phyloP scores from a whole-genome alignment of 2,797 vertebrate species.

The Menidia menidia region DNA sequence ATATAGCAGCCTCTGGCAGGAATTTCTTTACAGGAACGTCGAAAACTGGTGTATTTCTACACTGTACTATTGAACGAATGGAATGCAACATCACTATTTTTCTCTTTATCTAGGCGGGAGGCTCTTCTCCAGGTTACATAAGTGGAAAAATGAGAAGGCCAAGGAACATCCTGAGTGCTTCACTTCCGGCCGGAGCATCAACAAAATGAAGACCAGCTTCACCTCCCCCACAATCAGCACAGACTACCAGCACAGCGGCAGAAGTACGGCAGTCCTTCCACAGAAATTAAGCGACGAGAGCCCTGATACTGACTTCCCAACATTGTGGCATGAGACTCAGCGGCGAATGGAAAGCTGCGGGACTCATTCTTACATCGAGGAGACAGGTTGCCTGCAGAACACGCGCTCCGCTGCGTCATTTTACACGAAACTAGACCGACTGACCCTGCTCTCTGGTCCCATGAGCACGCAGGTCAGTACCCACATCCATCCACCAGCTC shows the following conservation, averaged over 20 bases:
- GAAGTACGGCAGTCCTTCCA: background rate
- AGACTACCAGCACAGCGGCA: conserved; percentile 70
- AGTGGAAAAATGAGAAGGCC: conserved; percentile 73
- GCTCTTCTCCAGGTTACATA: conserved; percentile 91
- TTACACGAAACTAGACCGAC: conserved; percentile 59
- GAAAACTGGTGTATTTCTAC: background rate
- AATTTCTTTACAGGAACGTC: background rate
- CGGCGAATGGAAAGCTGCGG: conserved; percentile 79
- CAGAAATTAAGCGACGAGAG: conserved; percentile 55
- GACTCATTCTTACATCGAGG: conserved; percentile 85
- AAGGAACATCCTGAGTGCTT: conserved; percentile 83
- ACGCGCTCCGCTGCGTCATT: conserved; percentile 68
- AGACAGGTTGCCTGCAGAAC: conserved; percentile 83
- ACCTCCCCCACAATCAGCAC: conserved; percentile 78
- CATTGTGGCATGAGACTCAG: conserved; percentile 80
- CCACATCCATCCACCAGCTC: conserved; percentile 71
- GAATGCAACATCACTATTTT: background rate
- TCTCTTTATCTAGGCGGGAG: conserved; percentile 82
- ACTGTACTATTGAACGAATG: background rate
- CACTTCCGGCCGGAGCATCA: conserved; percentile 69
- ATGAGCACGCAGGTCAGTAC: conserved; percentile 53
- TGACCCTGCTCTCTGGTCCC: conserved; percentile 58
- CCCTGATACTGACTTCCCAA: conserved; percentile 64
- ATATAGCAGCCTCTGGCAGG: too few relatives aligned
- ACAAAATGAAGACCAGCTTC: conserved; percentile 83